phyloP scores from a whole-genome alignment of 2,797 vertebrate species.

The Emydoidea blandingii region DNA sequence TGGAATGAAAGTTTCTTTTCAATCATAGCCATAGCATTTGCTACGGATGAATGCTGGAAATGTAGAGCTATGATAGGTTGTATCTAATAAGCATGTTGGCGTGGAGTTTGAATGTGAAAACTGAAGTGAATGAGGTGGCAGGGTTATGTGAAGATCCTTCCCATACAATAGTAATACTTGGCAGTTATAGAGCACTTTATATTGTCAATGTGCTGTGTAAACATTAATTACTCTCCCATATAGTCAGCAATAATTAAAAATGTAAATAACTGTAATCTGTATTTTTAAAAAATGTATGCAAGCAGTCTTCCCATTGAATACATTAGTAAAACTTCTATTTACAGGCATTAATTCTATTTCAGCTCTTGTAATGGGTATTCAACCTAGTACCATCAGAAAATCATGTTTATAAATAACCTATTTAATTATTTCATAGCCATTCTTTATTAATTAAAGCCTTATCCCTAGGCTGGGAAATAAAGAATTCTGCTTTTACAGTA shows the following conservation, averaged over 20 bases:
- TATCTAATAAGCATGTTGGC: neutral
- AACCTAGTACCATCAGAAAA: neutral
- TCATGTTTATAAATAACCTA: neutral
- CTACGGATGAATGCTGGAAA: neutral
- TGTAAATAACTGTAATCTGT: neutral
- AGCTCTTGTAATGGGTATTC: neutral
- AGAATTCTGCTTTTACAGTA: neutral
- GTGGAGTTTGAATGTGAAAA: neutral
- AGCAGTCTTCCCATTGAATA: neutral
- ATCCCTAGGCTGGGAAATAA: neutral
- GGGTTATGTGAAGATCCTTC: neutral
- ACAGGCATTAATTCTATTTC: neutral
- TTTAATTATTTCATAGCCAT: neutral
- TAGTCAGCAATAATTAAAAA: neutral
- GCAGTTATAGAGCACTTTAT: neutral
- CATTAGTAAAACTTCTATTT: neutral
- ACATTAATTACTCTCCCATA: neutral
- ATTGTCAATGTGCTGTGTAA: neutral
- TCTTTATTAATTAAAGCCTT: neutral
- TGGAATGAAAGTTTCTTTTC: neutral
- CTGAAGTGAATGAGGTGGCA: neutral
- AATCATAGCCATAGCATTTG: neutral
- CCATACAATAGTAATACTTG: neutral
- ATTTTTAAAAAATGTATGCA: neutral
- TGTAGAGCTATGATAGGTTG: neutral